Percentiles rank a stretch among this genome's conserved stretches.
phyloP scores from a whole-genome alignment of 2,113 vertebrate genomes.

The Nothocercus julius region DNA sequence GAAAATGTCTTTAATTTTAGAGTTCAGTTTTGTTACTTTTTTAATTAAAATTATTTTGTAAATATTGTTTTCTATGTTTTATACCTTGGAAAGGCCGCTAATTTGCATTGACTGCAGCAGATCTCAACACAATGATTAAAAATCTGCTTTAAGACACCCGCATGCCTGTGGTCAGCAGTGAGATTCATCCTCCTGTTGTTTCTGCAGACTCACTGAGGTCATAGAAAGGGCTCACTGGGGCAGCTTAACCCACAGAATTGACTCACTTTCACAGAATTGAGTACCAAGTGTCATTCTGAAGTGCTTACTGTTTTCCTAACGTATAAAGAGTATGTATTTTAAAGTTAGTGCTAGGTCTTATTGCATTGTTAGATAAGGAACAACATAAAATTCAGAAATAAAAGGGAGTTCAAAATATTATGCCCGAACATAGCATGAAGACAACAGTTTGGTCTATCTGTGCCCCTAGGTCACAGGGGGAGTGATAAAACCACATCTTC shows the following conservation, averaged over 20 bases:
- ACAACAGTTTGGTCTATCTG: background rate
- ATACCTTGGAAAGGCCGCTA: conserved; percentile 48
- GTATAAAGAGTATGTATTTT: background rate
- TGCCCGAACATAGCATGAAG: background rate
- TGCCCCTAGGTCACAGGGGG: background rate
- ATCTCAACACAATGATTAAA: background rate
- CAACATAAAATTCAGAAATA: conserved; percentile 1
- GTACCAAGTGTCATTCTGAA: background rate
- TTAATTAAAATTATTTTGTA: conserved; percentile 73
- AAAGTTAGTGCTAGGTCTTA: background rate
- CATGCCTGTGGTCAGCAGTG: background rate
- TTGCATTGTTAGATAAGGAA: background rate
- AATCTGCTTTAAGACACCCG: background rate
- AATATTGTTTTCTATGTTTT: conserved; percentile 67
- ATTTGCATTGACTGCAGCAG: conserved; percentile 41
- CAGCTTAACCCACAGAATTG: background rate
- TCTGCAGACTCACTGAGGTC: background rate
- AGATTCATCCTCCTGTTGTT: background rate
- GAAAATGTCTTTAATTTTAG: conserved; percentile 52
- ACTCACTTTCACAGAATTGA: background rate
- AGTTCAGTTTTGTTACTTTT: conserved; percentile 51
- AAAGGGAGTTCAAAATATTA: background rate
- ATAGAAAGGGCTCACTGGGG: background rate
- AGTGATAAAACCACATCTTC: background rate
- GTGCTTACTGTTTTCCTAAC: background rate